These are phyloP conservation scores for Fregata magnificens DNA, from an alignment of 2,113 vertebrate species.

Conservation along the genomic window DNA sequence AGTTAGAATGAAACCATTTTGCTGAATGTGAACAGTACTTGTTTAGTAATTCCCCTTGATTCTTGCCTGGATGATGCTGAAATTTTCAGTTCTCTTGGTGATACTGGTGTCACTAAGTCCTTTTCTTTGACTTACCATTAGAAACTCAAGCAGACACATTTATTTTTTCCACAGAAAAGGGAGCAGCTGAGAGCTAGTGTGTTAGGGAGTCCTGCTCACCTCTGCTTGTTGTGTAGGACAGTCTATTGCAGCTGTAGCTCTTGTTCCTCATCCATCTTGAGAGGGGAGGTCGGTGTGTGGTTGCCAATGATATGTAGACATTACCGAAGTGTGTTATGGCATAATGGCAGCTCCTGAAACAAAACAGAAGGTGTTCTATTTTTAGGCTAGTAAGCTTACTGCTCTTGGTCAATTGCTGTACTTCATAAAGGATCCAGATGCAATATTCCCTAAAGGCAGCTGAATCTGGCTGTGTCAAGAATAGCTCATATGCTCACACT, in stretches of 20 bases:
- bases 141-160: not conserved
- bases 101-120: not conserved
- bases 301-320: not conserved
- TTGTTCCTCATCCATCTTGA: not conserved
- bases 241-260: not conserved
- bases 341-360: slow-evolving; percentile 46
- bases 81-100: not conserved
- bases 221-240: not conserved
- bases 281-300: not conserved
- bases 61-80: not conserved
- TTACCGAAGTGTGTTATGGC: not conserved
- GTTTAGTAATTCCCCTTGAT: not conserved
- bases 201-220: not conserved
- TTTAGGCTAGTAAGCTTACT: slow-evolving; percentile 54
- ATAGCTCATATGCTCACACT: not conserved
- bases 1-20: not conserved
- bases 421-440: slow-evolving; percentile 45
- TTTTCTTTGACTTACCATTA: not conserved
- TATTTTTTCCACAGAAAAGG: not conserved
- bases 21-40: not conserved
- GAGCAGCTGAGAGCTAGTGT: not conserved
- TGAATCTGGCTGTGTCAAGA: slow-evolving; percentile 5
- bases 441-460: slow-evolving; percentile 42
- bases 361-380: slow-evolving; percentile 71
- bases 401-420: slow-evolving; percentile 19